These are phyloP conservation scores for Deladenus siricidicola DNA, from an alignment of 2,888 invertebrate species.

Conservation along the genomic window DNA sequence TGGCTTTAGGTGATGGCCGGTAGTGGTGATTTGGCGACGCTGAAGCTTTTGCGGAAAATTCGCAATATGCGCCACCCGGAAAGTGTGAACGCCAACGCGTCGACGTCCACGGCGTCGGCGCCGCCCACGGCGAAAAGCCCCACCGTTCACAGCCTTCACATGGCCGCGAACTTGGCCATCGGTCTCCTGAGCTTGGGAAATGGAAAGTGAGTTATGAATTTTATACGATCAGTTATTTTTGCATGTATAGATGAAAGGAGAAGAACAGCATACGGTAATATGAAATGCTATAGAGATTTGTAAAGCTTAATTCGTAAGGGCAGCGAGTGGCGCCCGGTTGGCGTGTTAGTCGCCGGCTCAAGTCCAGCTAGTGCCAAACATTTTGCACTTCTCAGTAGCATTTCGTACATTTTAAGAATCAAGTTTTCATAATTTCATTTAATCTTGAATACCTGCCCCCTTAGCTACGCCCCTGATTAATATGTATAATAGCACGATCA, in stretches of 20 bases:
- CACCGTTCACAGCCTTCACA: constrained; percentile 80
- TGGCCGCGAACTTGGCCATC: constrained; percentile 87
- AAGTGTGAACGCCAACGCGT: neutral
- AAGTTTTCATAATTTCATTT: too few species aligned
- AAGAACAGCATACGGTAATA: too few species aligned
- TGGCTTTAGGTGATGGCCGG: constrained; percentile 66
- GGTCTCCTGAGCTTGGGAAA: constrained; percentile 88
- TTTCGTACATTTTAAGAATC: too few species aligned
- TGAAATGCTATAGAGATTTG: too few species aligned
- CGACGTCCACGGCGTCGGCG: neutral
- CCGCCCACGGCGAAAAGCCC: constrained; percentile 56
- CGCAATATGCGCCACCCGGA: constrained; percentile 55
- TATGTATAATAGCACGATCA: too few species aligned
- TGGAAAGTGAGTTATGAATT: constrained; percentile 62
- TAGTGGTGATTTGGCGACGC: constrained; percentile 74
- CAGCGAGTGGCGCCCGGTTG: too few species aligned
- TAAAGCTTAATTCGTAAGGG: too few species aligned
- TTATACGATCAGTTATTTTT: neutral
- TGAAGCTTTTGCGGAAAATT: constrained; percentile 76
- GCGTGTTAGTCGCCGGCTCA: too few species aligned
- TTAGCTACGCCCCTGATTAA: too few species aligned
- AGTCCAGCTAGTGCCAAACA: too few species aligned
- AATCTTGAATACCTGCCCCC: too few species aligned
- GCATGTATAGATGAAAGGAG: neutral
- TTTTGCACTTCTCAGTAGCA: too few species aligned